These are phyloP conservation scores for Drosophila colorata DNA, from an alignment of 2,888 invertebrate species.

Conservation along the genomic window DNA sequence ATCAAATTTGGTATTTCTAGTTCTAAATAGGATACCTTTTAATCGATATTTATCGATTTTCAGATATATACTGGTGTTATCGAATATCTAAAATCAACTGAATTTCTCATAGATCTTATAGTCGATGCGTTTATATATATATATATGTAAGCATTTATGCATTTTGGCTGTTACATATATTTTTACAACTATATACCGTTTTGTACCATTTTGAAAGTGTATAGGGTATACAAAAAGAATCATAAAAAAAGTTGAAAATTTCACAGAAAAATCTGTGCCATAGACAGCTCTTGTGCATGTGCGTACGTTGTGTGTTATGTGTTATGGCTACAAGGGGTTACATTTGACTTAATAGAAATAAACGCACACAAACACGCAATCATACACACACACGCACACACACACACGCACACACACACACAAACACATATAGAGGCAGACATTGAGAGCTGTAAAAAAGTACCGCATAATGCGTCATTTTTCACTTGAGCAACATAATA, in stretches of 20 bases:
- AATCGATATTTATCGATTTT: no score
- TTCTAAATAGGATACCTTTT: no score
- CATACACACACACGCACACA: constrained; percentile 2
- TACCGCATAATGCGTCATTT: constrained; percentile 67
- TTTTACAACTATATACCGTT: no score
- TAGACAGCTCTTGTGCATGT: constrained; percentile 48
- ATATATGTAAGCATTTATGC: background rate
- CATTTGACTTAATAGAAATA: constrained; percentile 47
- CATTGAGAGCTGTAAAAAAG: constrained; percentile 30
- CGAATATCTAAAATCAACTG: no score
- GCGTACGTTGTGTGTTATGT: constrained; percentile 1
- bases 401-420: constrained; percentile 1
- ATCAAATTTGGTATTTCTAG: no score
- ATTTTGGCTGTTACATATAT: no score
- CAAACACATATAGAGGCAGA: background rate
- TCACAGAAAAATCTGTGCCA: constrained; percentile 62
- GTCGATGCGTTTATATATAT: no score
- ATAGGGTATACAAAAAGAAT: constrained; percentile 11
- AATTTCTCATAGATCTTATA: no score
- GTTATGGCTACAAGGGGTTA: constrained; percentile 45
- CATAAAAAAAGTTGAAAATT: constrained; percentile 40
- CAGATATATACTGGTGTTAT: no score
- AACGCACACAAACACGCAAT: constrained; percentile 10
- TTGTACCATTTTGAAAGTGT: background rate
- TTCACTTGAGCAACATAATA: constrained; percentile 69